Evolutionary conservation across 53 echinoderm and acorn worm genomes (phyloP).

Genomic region (Actinopyga echinites): DNA sequence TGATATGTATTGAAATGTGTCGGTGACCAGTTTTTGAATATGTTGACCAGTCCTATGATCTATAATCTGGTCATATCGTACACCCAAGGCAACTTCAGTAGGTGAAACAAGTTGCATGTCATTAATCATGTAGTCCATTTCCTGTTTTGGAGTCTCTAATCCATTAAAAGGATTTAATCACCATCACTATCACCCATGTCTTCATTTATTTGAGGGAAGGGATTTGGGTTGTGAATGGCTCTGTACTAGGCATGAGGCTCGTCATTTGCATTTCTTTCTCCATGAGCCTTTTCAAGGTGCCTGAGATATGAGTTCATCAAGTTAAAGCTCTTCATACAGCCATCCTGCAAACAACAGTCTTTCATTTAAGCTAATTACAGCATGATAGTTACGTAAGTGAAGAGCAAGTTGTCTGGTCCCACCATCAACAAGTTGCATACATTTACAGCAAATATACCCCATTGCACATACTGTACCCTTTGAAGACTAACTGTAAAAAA

Average conservation of each 20-base stretch:
- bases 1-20: constrained; percentile 38
- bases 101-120: constrained; percentile 4
- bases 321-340: no score
- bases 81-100: constrained; percentile 15
- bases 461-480: background rate
- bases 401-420: background rate
- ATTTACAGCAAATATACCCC: background rate
- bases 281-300: no score
- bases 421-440: background rate
- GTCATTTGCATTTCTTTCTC: no score
- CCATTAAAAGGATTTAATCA: constrained; percentile 25
- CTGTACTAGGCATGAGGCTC: no score
- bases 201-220: no score
- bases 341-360: background rate
- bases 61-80: constrained; percentile 6
- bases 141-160: constrained; percentile 17
- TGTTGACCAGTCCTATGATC: constrained; percentile 19
- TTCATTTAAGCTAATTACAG: background rate
- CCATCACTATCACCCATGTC: background rate
- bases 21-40: background rate
- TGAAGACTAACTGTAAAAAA: no score
- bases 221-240: no score
- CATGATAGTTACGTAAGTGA: constrained; percentile 3
- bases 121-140: constrained; percentile 17
- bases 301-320: no score